Conservation (phyloP, 2,888 invertebrate species). For the Hipparchia semele region DNA sequence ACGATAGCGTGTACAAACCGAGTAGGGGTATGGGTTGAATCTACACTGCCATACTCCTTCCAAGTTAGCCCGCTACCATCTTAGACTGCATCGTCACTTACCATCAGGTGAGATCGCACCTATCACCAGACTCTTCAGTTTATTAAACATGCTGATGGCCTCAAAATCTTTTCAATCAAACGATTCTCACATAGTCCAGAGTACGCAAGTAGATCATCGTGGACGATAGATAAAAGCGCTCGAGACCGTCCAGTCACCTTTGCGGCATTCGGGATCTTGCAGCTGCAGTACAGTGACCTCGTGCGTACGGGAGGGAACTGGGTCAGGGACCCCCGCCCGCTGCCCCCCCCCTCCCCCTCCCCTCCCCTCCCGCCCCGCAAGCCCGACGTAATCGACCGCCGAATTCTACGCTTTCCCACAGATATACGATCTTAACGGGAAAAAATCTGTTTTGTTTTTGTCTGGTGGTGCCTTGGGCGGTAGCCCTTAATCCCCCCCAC, state of each 20-base stretch:
- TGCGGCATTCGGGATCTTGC: constrained; percentile 74
- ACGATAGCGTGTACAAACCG: too few species aligned
- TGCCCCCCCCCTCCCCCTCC: constrained; percentile 8
- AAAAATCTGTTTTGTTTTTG: constrained; percentile 1
- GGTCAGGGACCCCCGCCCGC: constrained; percentile 58
- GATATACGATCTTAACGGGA: constrained; percentile 34
- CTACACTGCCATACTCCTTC: too few species aligned
- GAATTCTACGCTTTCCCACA: constrained; percentile 53
- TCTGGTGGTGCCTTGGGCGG: too few species aligned
- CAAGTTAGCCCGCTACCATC: too few species aligned
- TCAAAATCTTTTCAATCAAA: background rate
- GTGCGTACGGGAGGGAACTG: constrained; percentile 71
- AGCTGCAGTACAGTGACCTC: constrained; percentile 82
- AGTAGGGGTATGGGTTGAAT: too few species aligned
- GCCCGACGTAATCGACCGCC: constrained; percentile 77
- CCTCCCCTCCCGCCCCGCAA: constrained; percentile 31
- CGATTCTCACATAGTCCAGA: constrained; percentile 8
- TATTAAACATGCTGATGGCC: background rate
- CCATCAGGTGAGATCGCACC: too few species aligned
- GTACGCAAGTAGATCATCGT: constrained; percentile 29
- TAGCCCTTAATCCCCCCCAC: too few species aligned
- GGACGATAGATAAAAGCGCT: constrained; percentile 27
- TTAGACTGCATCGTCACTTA: too few species aligned
- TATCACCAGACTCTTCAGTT: too few species aligned
- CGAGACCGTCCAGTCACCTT: constrained; percentile 65